Conservation (phyloP, 2,888 invertebrate genomes). For the Asteroscopus sphinx region DNA sequence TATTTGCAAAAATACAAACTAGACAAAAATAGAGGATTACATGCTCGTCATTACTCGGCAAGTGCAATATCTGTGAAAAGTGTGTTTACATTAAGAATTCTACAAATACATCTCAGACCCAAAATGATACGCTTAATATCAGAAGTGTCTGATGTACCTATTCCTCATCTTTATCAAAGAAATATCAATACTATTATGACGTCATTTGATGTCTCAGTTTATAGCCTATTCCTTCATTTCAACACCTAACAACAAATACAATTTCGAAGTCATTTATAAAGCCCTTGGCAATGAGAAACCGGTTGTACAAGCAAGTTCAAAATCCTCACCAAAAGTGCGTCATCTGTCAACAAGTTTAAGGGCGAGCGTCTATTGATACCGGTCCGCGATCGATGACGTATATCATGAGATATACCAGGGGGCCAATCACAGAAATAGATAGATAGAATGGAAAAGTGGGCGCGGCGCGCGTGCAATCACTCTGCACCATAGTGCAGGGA, state of each 20-base stretch:
- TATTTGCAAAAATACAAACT: too few relatives aligned
- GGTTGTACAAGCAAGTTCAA: constrained; percentile 53
- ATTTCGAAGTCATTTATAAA: constrained; percentile 11
- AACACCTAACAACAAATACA: constrained; percentile 4
- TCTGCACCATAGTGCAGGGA: too few relatives aligned
- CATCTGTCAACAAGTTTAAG: constrained; percentile 38
- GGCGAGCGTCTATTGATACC: constrained; percentile 22
- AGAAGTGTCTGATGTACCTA: constrained; percentile 16
- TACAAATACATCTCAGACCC: not conserved
- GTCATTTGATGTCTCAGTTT: constrained; percentile 17
- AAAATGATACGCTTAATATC: constrained; percentile 17
- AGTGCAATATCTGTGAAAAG: too few relatives aligned
- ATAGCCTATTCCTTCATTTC: constrained; percentile 3
- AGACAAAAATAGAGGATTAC: too few relatives aligned
- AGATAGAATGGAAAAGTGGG: too few relatives aligned
- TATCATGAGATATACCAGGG: too few relatives aligned
- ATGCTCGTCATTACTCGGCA: too few relatives aligned
- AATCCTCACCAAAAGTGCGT: constrained; percentile 45
- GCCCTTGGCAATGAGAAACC: constrained; percentile 42
- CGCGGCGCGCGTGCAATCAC: too few relatives aligned
- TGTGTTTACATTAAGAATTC: too few relatives aligned
- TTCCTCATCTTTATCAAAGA: constrained; percentile 38
- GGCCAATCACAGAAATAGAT: too few relatives aligned
- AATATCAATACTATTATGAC: constrained; percentile 24
- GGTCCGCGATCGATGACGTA: constrained; percentile 20